phyloP scores from a whole-genome alignment of 2,888 invertebrate species.

The Dryocosmus kuriphilus region DNA sequence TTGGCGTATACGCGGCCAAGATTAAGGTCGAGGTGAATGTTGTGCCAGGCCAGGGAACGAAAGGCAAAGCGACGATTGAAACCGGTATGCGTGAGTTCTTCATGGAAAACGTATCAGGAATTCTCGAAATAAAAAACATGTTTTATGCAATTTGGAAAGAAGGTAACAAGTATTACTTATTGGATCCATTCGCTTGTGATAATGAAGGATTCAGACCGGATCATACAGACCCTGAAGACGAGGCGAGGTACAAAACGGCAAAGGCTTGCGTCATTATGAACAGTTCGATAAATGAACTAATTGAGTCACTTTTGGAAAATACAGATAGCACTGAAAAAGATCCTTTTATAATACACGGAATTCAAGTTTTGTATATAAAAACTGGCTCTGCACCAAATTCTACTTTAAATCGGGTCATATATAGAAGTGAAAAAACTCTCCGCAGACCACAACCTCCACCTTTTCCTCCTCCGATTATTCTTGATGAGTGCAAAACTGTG shows the following conservation, averaged over 20 bases:
- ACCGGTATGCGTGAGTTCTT: constrained; percentile 68
- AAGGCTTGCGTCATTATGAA: constrained; percentile 71
- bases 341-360: constrained; percentile 69
- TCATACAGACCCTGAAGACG: constrained; percentile 55
- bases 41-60: constrained; percentile 67
- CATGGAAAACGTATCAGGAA: constrained; percentile 56
- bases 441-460: constrained; percentile 62
- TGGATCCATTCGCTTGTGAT: constrained; percentile 74
- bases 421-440: constrained; percentile 67
- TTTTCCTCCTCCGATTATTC: background rate
- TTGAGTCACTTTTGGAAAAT: constrained; percentile 69
- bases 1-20: constrained; percentile 73
- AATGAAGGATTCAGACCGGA: constrained; percentile 68
- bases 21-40: constrained; percentile 68
- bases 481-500: constrained; percentile 49
- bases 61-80: constrained; percentile 63
- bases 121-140: constrained; percentile 69
- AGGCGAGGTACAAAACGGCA: constrained; percentile 55
- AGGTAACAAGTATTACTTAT: constrained; percentile 68
- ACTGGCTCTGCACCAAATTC: constrained; percentile 59
- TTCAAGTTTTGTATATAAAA: constrained; percentile 70
- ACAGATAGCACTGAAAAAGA: constrained; percentile 69
- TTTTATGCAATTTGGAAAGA: constrained; percentile 73
- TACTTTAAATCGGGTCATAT: constrained; percentile 67
- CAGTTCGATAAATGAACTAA: constrained; percentile 67